phyloP scores from a whole-genome alignment of 2,888 invertebrate genomes.

The Drosophila fulvimacula region DNA sequence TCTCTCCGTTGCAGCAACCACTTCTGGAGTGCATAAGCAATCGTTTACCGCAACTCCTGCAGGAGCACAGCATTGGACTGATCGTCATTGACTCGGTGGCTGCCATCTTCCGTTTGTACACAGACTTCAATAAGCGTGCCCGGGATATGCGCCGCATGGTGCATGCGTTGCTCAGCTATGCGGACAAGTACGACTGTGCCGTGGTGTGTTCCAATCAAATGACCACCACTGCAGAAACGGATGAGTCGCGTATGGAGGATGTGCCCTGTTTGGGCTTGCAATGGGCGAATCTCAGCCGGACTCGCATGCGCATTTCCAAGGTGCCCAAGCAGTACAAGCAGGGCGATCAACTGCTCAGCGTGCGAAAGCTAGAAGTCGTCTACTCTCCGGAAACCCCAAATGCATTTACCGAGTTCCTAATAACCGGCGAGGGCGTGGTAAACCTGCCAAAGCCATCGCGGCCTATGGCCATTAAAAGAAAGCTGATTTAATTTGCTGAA shows the following conservation, averaged over 20 bases:
- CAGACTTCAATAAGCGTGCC: constrained; percentile 86
- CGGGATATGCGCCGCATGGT: constrained; percentile 87
- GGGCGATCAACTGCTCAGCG: constrained; percentile 66
- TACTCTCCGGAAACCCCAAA: constrained; percentile 87
- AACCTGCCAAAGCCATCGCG: constrained; percentile 59
- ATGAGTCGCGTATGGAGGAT: constrained; percentile 53
- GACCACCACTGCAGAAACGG: constrained; percentile 44
- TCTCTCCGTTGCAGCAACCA: constrained; percentile 84
- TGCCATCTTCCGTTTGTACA: constrained; percentile 88
- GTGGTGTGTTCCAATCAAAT: constrained; percentile 91
- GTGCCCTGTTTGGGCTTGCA: constrained; percentile 88
- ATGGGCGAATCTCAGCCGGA: constrained; percentile 89
- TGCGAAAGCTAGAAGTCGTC: constrained; percentile 86
- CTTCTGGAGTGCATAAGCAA: constrained; percentile 86
- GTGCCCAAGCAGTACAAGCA: constrained; percentile 77
- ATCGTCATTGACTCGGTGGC: constrained; percentile 91
- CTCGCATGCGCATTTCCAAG: constrained; percentile 86
- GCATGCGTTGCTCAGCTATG: constrained; percentile 86
- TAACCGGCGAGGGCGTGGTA: constrained; percentile 85
- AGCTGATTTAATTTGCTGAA: constrained; percentile 34
- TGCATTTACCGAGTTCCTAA: constrained; percentile 85
- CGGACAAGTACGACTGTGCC: constrained; percentile 86
- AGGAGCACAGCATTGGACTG: constrained; percentile 86
- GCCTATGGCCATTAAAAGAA: constrained; percentile 7
- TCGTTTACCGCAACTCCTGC: constrained; percentile 86